phyloP scores from a whole-genome alignment of 2,797 vertebrate species.

The Muraenolepis orangiensis region DNA sequence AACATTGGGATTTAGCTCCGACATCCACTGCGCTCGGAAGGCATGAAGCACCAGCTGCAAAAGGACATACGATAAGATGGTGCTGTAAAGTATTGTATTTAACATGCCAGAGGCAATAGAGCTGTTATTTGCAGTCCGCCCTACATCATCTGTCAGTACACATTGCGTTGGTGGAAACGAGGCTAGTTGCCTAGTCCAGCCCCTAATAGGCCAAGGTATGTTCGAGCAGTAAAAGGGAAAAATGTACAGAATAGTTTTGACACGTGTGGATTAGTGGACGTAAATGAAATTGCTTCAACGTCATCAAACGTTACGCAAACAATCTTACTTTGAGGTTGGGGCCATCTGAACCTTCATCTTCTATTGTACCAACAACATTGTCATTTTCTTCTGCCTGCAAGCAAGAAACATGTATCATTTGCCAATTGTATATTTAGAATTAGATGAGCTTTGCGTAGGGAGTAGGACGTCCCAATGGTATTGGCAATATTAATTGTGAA shows the following conservation, averaged over 20 bases:
- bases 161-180: too few species aligned
- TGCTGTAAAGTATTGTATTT: neutral
- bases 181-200: too few species aligned
- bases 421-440: too few species aligned
- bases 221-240: neutral
- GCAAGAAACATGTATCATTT: conserved; percentile 6
- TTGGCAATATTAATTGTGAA: neutral
- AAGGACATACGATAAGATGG: neutral
- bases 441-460: too few species aligned
- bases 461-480: too few species aligned
- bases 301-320: neutral
- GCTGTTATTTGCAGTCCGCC: too few species aligned
- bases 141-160: too few species aligned
- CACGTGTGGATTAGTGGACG: neutral
- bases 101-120: neutral
- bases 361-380: conserved; percentile 59
- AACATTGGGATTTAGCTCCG: conserved; percentile 85
- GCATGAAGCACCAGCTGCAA: conserved; percentile 86
- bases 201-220: neutral
- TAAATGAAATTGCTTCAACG: neutral
- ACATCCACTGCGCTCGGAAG: conserved; percentile 97
- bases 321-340: conserved; percentile 82
- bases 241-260: neutral
- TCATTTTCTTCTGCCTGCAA: conserved; percentile 87
- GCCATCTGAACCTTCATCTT: conserved; percentile 77